Percentiles rank a stretch among this genome's conserved stretches.
Conservation (phyloP, 2,888 invertebrate species). For the Molanna angustata region DNA sequence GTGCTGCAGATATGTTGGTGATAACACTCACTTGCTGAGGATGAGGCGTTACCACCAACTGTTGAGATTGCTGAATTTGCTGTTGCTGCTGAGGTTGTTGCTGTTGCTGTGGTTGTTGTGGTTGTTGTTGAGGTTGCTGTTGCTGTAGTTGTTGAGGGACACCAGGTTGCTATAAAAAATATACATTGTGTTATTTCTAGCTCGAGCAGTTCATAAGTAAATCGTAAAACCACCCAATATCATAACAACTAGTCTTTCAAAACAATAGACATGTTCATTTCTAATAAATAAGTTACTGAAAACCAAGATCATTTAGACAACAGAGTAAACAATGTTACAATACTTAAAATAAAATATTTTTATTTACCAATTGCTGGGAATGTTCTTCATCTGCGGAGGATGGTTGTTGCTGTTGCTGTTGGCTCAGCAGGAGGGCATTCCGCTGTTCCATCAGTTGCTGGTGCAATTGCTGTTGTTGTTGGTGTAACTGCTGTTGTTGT, state of each 20-base stretch:
- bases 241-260: too few species aligned
- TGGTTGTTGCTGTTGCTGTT: slow-evolving; percentile 13
- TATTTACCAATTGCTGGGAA: not conserved
- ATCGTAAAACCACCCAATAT: too few species aligned
- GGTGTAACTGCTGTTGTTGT: slow-evolving; percentile 19
- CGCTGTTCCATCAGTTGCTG: slow-evolving; percentile 43
- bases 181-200: too few species aligned
- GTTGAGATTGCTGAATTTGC: slow-evolving; percentile 36
- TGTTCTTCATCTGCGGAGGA: slow-evolving; percentile 10
- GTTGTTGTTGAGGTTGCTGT: too few species aligned
- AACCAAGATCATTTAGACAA: too few species aligned
- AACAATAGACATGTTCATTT: too few species aligned
- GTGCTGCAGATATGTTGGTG: slow-evolving; percentile 22
- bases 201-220: too few species aligned
- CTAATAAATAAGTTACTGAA: too few species aligned
- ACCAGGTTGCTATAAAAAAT: too few species aligned
- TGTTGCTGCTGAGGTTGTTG: slow-evolving; percentile 33
- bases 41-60: slow-evolving; percentile 36
- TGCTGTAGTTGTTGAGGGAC: too few species aligned
- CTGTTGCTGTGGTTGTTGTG: slow-evolving; percentile 18
- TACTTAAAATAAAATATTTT: too few species aligned
- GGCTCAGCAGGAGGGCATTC: slow-evolving; percentile 41
- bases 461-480: slow-evolving; percentile 23
- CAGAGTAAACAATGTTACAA: too few species aligned
- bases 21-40: slow-evolving; percentile 36